Percentiles rank a stretch among this genome's conserved stretches.
phyloP scores from a whole-genome alignment of 2,113 vertebrate genomes.

The Fregetta grallaria region DNA sequence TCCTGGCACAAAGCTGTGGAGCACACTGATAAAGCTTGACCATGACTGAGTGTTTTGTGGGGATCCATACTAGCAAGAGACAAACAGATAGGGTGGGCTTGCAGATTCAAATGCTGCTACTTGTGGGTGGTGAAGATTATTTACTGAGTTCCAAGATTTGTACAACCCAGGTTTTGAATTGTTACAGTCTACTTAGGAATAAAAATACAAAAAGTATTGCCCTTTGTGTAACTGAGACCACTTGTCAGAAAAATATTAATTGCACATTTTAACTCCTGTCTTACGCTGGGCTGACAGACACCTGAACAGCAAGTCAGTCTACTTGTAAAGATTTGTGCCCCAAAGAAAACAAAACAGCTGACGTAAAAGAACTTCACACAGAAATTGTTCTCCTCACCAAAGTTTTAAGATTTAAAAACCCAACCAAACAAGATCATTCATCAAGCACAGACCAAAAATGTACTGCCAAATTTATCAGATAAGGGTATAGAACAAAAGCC shows the following conservation, averaged over 20 bases:
- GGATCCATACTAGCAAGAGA: background rate
- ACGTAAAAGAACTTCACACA: background rate
- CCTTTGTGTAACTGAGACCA: background rate
- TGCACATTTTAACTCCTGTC: background rate
- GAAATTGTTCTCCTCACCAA: background rate
- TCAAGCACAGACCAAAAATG: background rate
- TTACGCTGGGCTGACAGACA: background rate
- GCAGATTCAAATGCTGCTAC: background rate
- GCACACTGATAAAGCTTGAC: background rate
- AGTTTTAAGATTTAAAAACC: background rate
- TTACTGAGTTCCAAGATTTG: background rate
- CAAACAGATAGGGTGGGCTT: background rate
- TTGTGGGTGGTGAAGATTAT: background rate
- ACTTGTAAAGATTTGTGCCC: background rate
- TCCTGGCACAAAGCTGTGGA: background rate
- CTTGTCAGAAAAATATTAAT: background rate
- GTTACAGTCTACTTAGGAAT: background rate
- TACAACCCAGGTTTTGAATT: background rate
- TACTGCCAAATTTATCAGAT: background rate
- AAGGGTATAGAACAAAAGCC: background rate
- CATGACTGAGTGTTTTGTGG: background rate
- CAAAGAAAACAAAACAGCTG: background rate
- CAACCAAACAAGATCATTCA: background rate
- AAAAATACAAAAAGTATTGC: background rate
- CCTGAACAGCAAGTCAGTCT: background rate